These are phyloP conservation scores for Melinaea marsaeus DNA, from an alignment of 2,888 invertebrate species.

Conservation along the genomic window DNA sequence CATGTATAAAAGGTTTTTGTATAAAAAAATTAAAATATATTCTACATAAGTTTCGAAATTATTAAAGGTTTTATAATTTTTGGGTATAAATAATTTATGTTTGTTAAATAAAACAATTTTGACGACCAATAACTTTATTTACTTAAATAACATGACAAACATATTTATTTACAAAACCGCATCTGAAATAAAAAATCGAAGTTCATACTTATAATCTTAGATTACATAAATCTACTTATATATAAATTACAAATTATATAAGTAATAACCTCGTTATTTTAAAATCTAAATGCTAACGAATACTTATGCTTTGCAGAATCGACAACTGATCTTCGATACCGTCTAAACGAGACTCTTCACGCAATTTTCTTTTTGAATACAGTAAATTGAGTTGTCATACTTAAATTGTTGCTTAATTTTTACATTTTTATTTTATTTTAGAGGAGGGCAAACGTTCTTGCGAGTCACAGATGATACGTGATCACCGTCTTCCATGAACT, in stretches of 20 bases:
- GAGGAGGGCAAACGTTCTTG: no score
- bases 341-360: neutral
- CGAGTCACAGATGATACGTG: no score
- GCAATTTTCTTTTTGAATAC: slow-evolving; percentile 1
- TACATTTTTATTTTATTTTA: no score
- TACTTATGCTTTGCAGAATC: slow-evolving; percentile 17
- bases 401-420: neutral
- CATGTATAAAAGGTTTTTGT: no score
- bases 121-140: slow-evolving; percentile 66
- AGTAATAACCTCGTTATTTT: slow-evolving; percentile 46
- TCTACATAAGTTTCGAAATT: no score
- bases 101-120: slow-evolving; percentile 35
- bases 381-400: neutral
- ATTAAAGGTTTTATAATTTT: no score
- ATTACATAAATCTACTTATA: slow-evolving; percentile 12
- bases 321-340: neutral
- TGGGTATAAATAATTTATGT: no score
- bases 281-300: slow-evolving; percentile 19
- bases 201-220: slow-evolving; percentile 22
- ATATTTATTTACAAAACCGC: slow-evolving; percentile 62
- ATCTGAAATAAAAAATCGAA: slow-evolving; percentile 24
- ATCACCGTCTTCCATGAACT: no score
- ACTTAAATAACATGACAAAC: slow-evolving; percentile 56
- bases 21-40: no score
- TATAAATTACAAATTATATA: slow-evolving; percentile 31